A percentile compares a stretch with the other conserved stretches of the same genome.
Conservation (phyloP, 2,888 invertebrate species). For the Hypomecis punctinalis region DNA sequence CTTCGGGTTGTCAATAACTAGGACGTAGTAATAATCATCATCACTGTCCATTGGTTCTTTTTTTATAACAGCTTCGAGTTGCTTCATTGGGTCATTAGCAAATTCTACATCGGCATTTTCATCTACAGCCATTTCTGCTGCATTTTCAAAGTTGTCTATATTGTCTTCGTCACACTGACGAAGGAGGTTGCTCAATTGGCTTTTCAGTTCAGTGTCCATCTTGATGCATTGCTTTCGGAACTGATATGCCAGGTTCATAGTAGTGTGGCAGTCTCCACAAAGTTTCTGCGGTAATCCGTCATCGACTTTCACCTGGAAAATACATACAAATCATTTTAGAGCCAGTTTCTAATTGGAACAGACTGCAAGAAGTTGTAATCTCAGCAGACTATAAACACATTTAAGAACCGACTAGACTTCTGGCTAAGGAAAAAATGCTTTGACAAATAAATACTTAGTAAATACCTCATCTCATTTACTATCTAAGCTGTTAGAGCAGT, state of each 20-base stretch:
- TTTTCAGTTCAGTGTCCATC: slow-evolving; percentile 74
- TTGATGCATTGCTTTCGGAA: slow-evolving; percentile 77
- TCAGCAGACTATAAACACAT: no score
- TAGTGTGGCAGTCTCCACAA: slow-evolving; percentile 69
- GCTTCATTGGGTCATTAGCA: slow-evolving; percentile 69
- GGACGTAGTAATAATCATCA: slow-evolving; percentile 79
- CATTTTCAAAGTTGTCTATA: slow-evolving; percentile 42
- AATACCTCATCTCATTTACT: no score
- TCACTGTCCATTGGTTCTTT: slow-evolving; percentile 74
- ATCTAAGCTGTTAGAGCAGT: no score
- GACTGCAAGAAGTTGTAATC: no score
- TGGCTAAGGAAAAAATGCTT: no score
- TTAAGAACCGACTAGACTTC: no score
- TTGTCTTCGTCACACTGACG: slow-evolving; percentile 52
- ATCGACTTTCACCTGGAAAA: slow-evolving; percentile 71
- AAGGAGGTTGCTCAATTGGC: slow-evolving; percentile 63
- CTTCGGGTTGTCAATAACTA: slow-evolving; percentile 73
- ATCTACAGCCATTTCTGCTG: slow-evolving; percentile 32
- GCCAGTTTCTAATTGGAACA: background rate
- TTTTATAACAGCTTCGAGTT: slow-evolving; percentile 73
- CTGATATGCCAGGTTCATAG: slow-evolving; percentile 71
- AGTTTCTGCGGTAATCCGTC: slow-evolving; percentile 77
- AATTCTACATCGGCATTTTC: slow-evolving; percentile 54
- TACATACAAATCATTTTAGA: background rate
- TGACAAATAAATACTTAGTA: no score